Evolutionary conservation across 2,113 vertebrate genomes (phyloP), one percentile per base, ranked within the genome.

Genomic region (Lucifuga dentata): DNA sequence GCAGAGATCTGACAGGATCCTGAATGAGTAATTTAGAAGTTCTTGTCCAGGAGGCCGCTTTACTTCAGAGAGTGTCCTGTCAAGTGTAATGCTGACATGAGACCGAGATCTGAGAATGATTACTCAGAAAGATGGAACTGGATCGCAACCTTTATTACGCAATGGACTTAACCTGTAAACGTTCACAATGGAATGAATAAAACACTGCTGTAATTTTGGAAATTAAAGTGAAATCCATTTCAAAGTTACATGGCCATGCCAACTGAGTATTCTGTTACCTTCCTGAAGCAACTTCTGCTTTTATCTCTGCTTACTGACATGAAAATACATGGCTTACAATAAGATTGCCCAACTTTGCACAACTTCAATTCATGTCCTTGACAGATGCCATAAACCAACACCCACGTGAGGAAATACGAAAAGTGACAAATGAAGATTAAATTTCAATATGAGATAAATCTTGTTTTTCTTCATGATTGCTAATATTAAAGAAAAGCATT

Each of bases 11-110:
- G 53, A 79, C 24, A 63, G 63, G 45, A 45, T 59, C 32, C 39
- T 11, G 39, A 48, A 52, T 66, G 29, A 80, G 67, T 67, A 33
- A 67, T 65, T 62, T n/a, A 33, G 44, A 40, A 1, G 5, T 17
- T 76, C 50, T 40, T 60, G 29, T 63, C 50, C 33, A 49, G 33
- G 15, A 69, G 58, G 60, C 50, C 16, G 51, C n/a, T 68, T 60
- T 15, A 16, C 36, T 64, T 45, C 19, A 43, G 23, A 33, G 21
- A 46, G 40, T n/a, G 19, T 71, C 74, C 51, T 64, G 56, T 72
- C 65, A 56, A 33, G 39, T 60, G n/a, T 46, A 41, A 56, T 65
- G 57, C 56, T 56, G 49, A n/a, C 15, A 17, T 1, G 9, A 32
- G 5, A 35, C 12, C 0, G 23, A 20, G 62, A 78, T 84, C 43